These are phyloP conservation scores for Diacarnus erythraeanus DNA, from an alignment of 37 sponge, comb jelly and placozoan genomes.

Conservation along the genomic window DNA sequence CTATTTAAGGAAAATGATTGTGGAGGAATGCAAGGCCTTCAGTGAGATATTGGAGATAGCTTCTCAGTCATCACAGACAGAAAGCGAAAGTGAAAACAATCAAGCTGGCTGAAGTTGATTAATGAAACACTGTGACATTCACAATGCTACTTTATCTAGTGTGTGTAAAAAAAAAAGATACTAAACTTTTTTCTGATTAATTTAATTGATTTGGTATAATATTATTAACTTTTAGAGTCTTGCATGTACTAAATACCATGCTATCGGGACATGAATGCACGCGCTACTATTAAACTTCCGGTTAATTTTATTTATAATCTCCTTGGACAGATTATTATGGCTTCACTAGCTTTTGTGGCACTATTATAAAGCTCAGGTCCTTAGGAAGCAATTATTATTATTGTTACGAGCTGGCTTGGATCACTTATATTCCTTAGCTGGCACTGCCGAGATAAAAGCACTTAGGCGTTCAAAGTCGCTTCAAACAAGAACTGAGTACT, in stretches of 20 bases:
- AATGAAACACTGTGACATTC: not conserved
- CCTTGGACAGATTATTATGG: too few species aligned
- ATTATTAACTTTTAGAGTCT: too few species aligned
- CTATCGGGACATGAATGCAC: too few species aligned
- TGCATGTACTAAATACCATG: too few species aligned
- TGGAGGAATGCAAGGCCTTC: slow-evolving; percentile 56
- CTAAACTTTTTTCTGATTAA: not conserved
- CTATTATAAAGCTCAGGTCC: not conserved
- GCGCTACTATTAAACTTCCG: too few species aligned
- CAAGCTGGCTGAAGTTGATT: not conserved
- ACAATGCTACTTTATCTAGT: not conserved
- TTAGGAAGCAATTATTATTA: not conserved
- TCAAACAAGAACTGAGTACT: too few species aligned
- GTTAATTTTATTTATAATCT: too few species aligned
- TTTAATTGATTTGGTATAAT: not conserved
- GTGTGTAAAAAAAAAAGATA: not conserved
- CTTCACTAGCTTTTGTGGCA: not conserved
- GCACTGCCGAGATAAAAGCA: not conserved
- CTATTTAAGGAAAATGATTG: slow-evolving; percentile 52
- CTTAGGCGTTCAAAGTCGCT: not conserved
- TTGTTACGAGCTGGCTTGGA: not conserved
- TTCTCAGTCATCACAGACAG: not conserved
- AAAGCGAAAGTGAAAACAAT: not conserved
- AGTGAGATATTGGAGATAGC: slow-evolving; percentile 23
- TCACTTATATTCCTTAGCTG: not conserved